Evolutionary conservation across 2,797 vertebrate species (phyloP), one percentile per base, ranked within the genome.

Genomic region (Streptopelia turtur): DNA sequence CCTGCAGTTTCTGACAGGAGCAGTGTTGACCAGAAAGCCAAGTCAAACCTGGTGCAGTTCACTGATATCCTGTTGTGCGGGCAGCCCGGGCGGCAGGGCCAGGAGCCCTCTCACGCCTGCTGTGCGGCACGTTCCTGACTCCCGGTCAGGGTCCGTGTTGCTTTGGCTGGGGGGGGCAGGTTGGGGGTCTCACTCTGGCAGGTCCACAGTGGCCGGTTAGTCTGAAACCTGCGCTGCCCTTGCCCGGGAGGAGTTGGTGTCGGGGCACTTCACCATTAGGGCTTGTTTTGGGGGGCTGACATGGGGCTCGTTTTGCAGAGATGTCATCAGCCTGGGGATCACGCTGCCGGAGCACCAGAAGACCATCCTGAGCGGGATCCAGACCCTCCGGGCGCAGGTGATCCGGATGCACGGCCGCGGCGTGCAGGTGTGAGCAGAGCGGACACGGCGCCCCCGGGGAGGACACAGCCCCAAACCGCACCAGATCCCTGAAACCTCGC

Each of bases 341-440:
- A 99, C 98, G 0, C 98, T 98, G 24, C 96, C 96, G 1, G 99
- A 99, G 45, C 99, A 99, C 95, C 99, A 98, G 98, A 98, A 98
- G 93, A 98, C 98, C 95, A 98, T 99, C 82, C 98, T 99, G 96
- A 98, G 98, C 0, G 99, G 99, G 76, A 99, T 99, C 97, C 98
- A 99, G 96, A 98, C 98, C 23, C 98, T 99, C 16, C 98, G 98
- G 92, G 98, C 98, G 9, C 99, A 99, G 96, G 99, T 99, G 75
- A 99, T 99, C 94, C 99, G 98, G 87, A 99, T 99, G 98, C 99
- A 99, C 4, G 99, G 99, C 86, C 98, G 98, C 4, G 99, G 99
- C 0, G 99, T 99, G 50, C 99, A 99, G 97, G 99, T 99, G 97
- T 99, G 98, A 98, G 13, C 27, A 0, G 3, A 1, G 53, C 11